Conservation (phyloP, 2,888 invertebrate genomes). For the Dynastes tityus region DNA sequence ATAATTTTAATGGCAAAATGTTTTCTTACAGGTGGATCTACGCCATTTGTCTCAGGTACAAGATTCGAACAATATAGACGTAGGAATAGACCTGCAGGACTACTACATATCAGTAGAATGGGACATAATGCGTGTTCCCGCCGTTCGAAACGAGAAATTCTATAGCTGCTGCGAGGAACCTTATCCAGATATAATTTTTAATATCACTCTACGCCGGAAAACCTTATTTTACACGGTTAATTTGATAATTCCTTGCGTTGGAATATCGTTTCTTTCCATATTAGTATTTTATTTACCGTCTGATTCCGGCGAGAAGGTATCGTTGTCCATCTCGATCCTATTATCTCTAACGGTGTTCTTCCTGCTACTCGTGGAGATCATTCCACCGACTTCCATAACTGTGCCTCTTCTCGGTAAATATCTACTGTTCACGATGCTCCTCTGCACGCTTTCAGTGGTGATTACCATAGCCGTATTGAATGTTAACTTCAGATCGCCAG, state of each 20-base stretch:
- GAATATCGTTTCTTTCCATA: slow-evolving; percentile 96
- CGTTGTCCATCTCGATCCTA: slow-evolving; percentile 94
- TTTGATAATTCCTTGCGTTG: slow-evolving; percentile 96
- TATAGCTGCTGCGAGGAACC: slow-evolving; percentile 98
- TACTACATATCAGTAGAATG: slow-evolving; percentile 98
- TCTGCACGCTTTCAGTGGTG: slow-evolving; percentile 93
- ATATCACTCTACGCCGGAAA: slow-evolving; percentile 94
- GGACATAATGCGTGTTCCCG: slow-evolving; percentile 96
- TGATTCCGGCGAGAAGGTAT: slow-evolving; percentile 98
- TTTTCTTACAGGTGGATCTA: slow-evolving; percentile 84
- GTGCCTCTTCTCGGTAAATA: slow-evolving; percentile 90
- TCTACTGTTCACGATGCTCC: slow-evolving; percentile 93
- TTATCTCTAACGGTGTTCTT: slow-evolving; percentile 96
- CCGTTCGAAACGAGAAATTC: slow-evolving; percentile 91
- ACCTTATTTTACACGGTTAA: slow-evolving; percentile 98
- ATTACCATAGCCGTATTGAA: slow-evolving; percentile 95
- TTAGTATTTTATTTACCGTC: slow-evolving; percentile 98
- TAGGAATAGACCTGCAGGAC: slow-evolving; percentile 93
- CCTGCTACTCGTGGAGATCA: slow-evolving; percentile 93
- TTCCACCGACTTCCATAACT: slow-evolving; percentile 94
- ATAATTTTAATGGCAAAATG: background rate
- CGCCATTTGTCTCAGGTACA: slow-evolving; percentile 90
- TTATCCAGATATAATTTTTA: slow-evolving; percentile 97
- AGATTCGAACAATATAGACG: slow-evolving; percentile 89
- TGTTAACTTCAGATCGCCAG: slow-evolving; percentile 93